Conservation (phyloP, 2,113 vertebrate species). For the Patagioenas fasciata region DNA sequence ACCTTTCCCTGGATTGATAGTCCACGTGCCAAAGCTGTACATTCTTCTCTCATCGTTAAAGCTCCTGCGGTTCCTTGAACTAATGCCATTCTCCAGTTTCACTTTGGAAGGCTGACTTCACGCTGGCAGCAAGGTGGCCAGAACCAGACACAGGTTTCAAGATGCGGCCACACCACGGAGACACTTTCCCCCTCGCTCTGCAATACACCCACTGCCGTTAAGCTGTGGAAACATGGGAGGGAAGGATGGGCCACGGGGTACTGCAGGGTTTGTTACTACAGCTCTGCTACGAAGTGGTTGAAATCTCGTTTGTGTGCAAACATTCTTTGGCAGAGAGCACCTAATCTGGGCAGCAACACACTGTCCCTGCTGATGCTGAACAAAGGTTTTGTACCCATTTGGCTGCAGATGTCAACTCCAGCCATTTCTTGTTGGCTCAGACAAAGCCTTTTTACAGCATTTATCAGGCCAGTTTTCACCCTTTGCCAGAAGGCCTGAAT, state of each 20-base stretch:
- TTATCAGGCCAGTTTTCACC: not conserved
- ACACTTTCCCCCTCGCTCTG: not conserved
- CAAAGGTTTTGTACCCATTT: not conserved
- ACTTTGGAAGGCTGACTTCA: not conserved
- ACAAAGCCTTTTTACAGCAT: not conserved
- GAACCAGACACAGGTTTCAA: not conserved
- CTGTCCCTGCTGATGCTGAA: not conserved
- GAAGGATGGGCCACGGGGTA: not conserved
- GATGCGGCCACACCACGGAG: not conserved
- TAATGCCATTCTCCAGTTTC: constrained; percentile 1
- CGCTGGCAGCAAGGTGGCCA: not conserved
- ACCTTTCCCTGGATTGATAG: not conserved
- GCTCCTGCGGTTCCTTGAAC: not conserved
- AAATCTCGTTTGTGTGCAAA: not conserved
- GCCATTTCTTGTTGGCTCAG: not conserved
- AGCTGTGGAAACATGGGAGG: not conserved
- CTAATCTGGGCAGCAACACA: not conserved
- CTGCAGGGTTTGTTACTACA: not conserved
- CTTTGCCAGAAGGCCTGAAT: not conserved
- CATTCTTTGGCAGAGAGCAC: not conserved
- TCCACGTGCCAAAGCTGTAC: constrained; percentile 28
- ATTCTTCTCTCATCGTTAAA: not conserved
- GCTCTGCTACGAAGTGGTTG: not conserved
- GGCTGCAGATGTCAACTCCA: not conserved
- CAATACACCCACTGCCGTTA: fast-evolving